Conservation (phyloP, 2,113 vertebrate genomes). For the Halcyon senegalensis region DNA sequence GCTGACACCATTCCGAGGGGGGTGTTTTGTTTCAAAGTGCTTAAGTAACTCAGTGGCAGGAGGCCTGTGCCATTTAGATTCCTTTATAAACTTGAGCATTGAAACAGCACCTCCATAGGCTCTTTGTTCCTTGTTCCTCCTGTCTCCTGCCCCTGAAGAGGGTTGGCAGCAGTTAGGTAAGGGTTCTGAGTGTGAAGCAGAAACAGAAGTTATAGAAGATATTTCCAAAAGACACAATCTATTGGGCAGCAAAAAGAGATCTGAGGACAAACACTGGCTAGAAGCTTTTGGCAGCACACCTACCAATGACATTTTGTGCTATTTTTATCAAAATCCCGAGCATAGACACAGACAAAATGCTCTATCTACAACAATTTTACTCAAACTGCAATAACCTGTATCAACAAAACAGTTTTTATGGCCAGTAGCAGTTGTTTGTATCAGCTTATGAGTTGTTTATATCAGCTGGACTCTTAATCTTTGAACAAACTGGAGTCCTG, state of each 20-base stretch:
- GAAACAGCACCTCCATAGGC: constrained; percentile 14
- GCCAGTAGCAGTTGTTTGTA: background rate
- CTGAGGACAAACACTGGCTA: background rate
- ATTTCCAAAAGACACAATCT: background rate
- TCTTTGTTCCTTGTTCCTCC: constrained; percentile 16
- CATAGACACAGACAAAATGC: background rate
- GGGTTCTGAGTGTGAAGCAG: background rate
- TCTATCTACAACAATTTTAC: constrained; percentile 30
- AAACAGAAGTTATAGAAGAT: background rate
- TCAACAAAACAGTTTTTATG: background rate
- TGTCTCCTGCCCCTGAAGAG: background rate
- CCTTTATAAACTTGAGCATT: background rate
- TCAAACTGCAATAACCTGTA: background rate
- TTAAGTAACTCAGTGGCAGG: constrained; percentile 24
- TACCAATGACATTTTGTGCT: constrained; percentile 8
- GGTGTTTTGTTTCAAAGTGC: constrained; percentile 52
- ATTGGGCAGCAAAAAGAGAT: background rate
- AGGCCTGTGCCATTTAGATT: background rate
- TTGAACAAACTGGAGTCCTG: background rate
- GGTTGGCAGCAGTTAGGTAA: background rate
- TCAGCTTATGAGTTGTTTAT: background rate
- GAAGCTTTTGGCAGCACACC: constrained; percentile 21
- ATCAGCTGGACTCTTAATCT: background rate
- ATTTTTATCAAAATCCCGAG: constrained; percentile 46
- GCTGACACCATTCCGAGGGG: background rate